Conservation (phyloP, 2,797 vertebrate genomes). For the Hippopotamyrus pictus region DNA sequence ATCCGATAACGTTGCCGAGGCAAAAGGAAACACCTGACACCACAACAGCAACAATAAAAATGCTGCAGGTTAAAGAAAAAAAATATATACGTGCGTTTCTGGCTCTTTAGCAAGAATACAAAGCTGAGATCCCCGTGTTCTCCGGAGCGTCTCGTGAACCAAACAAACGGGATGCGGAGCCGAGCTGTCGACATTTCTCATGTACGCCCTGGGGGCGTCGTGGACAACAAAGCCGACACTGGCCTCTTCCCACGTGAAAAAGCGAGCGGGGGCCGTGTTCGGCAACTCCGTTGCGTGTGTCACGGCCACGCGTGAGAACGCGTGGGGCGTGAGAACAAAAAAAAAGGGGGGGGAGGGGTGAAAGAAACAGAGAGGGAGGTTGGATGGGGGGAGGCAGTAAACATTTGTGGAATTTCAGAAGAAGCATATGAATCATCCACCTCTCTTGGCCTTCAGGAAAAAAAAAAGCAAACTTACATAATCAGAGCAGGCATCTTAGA, state of each 20-base stretch:
- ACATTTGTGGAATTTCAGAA: neutral
- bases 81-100: neutral
- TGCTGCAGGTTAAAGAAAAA: neutral
- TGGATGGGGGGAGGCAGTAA: neutral
- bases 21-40: neutral
- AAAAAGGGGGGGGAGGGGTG: neutral
- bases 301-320: neutral
- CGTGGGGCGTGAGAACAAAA: neutral
- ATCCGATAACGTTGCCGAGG: neutral
- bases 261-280: neutral
- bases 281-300: slow-evolving; percentile 1
- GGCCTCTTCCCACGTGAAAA: slow-evolving; percentile 24
- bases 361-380: neutral
- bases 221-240: slow-evolving; percentile 9
- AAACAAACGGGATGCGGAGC: slow-evolving; percentile 8
- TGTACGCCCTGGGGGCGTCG: neutral
- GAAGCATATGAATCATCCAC: neutral
- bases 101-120: neutral
- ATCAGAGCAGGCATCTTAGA: neutral
- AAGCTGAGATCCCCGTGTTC: neutral
- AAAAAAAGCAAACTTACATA: neutral
- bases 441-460: neutral
- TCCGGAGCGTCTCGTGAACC: neutral
- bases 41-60: slow-evolving; percentile 2
- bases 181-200: slow-evolving; percentile 7